These are phyloP conservation scores for Furnarius figulus DNA, from an alignment of 2,113 vertebrate genomes.

Conservation along the genomic window DNA sequence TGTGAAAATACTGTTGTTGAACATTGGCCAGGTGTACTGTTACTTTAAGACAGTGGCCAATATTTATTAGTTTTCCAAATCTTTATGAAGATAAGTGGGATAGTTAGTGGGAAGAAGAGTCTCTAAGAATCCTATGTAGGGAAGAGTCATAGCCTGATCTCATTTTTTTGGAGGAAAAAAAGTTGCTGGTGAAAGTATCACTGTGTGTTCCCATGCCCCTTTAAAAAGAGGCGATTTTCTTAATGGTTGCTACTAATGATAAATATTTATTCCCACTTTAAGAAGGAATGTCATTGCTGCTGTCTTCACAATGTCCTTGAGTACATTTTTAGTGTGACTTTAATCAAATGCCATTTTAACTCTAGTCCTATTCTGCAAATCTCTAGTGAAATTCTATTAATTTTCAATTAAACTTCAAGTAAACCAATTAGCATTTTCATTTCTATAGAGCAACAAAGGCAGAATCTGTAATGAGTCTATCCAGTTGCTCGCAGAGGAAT, in stretches of 20 bases:
- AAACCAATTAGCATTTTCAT: constrained; percentile 76
- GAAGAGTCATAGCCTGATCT: background rate
- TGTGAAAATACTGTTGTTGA: background rate
- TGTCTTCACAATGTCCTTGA: constrained; percentile 65
- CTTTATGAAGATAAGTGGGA: background rate
- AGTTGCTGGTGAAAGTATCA: background rate
- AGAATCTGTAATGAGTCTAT: constrained; percentile 69
- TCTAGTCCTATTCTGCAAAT: constrained; percentile 44
- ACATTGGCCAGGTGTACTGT: background rate
- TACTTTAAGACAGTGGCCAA: background rate
- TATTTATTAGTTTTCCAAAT: background rate
- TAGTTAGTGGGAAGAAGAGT: background rate
- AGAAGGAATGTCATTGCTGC: background rate
- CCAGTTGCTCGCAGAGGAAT: constrained; percentile 55
- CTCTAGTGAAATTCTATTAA: constrained; percentile 74
- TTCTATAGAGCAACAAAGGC: constrained; percentile 68
- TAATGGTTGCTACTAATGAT: background rate
- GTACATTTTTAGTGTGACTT: constrained; percentile 49
- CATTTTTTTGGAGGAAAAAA: background rate
- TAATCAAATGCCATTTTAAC: constrained; percentile 70
- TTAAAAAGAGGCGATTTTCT: background rate
- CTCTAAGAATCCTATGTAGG: background rate
- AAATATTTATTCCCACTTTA: constrained; percentile 40
- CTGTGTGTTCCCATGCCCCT: background rate
- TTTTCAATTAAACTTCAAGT: constrained; percentile 77